These are phyloP conservation scores for Itoplectis maculator DNA, from an alignment of 2,888 invertebrate genomes.

Conservation along the genomic window DNA sequence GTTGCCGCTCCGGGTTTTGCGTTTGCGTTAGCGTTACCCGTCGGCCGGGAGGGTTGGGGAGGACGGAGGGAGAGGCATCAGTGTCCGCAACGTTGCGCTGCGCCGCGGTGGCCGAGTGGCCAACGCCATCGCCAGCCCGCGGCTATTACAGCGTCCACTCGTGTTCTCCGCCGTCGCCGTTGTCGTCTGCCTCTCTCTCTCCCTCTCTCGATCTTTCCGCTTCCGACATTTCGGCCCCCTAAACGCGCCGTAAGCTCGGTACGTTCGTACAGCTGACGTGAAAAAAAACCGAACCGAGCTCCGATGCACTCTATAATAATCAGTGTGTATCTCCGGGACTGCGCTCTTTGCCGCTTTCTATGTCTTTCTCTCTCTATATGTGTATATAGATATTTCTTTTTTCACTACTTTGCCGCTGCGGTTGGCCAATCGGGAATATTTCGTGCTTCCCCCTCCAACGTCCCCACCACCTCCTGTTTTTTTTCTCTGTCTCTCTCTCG, in stretches of 20 bases:
- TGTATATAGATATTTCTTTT: slow-evolving; percentile 26
- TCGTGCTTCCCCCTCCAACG: slow-evolving; percentile 24
- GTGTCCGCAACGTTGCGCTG: slow-evolving; percentile 70
- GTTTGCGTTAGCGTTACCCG: slow-evolving; percentile 74
- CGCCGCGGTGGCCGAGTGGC: slow-evolving; percentile 39
- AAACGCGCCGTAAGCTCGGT: too few relatives aligned
- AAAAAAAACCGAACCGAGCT: slow-evolving; percentile 37
- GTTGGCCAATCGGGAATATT: slow-evolving; percentile 63
- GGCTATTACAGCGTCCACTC: slow-evolving; percentile 65
- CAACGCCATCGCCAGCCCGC: slow-evolving; percentile 70
- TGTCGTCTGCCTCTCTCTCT: not conserved
- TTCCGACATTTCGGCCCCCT: slow-evolving; percentile 51
- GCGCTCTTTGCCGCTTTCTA: slow-evolving; percentile 1
- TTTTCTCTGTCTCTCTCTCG: slow-evolving; percentile 38
- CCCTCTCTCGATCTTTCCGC: slow-evolving; percentile 51
- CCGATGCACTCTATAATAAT: slow-evolving; percentile 62
- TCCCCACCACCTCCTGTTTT: slow-evolving; percentile 10
- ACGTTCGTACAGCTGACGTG: slow-evolving; percentile 14
- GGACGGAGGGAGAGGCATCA: too few relatives aligned
- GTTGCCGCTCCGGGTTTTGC: slow-evolving; percentile 78
- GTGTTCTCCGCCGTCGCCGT: too few relatives aligned
- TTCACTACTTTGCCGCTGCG: slow-evolving; percentile 53
- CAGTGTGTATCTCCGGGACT: slow-evolving; percentile 48
- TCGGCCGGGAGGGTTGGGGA: too few relatives aligned
- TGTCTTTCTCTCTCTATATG: too few relatives aligned